Percentiles rank a stretch among this genome's conserved stretches.
phyloP scores from a whole-genome alignment of 2,797 vertebrate species.

The Pseudochaenichthys georgianus region DNA sequence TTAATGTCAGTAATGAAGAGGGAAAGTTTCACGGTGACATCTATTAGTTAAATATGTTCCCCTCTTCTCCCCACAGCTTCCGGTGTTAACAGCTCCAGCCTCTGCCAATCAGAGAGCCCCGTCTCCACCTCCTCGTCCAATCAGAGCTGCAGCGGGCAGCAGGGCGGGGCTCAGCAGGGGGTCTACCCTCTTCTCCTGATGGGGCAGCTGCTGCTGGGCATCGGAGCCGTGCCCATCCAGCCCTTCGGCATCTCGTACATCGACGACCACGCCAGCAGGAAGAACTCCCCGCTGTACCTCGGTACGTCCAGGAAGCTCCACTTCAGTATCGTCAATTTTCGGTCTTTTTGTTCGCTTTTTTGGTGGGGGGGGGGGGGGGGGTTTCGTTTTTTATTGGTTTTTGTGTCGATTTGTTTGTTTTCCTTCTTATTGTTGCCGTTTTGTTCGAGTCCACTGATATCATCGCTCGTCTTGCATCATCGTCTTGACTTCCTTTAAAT shows the following conservation, averaged over 20 bases:
- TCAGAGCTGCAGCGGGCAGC: conserved; percentile 68
- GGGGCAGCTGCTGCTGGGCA: conserved; percentile 91
- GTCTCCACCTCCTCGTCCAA: conserved; percentile 26
- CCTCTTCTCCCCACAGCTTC: conserved; percentile 52
- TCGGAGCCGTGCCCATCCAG: conserved; percentile 93
- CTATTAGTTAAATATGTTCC: too few relatives aligned
- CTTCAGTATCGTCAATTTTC: too few relatives aligned
- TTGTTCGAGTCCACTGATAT: too few relatives aligned
- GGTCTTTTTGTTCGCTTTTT: too few relatives aligned
- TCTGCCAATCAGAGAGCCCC: conserved; percentile 63
- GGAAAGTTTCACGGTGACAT: too few relatives aligned
- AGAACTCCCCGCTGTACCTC: conserved; percentile 93
- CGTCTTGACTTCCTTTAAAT: too few relatives aligned
- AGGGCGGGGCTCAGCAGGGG: conserved; percentile 54
- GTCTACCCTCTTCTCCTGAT: conserved; percentile 88
- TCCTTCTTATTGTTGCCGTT: too few relatives aligned
- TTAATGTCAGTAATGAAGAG: too few relatives aligned
- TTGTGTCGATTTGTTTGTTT: too few relatives aligned
- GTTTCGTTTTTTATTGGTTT: too few relatives aligned
- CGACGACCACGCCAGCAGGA: conserved; percentile 91
- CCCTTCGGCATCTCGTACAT: conserved; percentile 98
- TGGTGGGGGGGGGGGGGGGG: too few relatives aligned
- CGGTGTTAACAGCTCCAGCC: conserved; percentile 63
- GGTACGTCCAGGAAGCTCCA: conserved; percentile 75
- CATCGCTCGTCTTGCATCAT: too few relatives aligned